These are phyloP conservation scores for Orestias chungarensis DNA, from an alignment of 2,797 vertebrate species.

Conservation along the genomic window DNA sequence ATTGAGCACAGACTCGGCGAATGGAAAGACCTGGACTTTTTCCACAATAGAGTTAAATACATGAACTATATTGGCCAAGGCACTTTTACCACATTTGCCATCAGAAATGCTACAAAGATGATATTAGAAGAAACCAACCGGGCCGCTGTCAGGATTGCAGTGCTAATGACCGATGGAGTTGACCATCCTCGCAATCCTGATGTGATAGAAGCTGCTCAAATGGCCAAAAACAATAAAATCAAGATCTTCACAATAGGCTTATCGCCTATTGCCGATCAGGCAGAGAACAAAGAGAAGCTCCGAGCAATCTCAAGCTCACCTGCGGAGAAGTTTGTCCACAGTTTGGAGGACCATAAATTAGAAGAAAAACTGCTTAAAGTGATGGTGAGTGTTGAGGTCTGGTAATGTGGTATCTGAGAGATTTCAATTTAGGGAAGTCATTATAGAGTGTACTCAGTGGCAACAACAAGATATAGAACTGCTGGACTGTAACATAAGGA, in stretches of 20 bases:
- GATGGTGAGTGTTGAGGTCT: conserved; percentile 69
- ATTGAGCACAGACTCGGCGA: conserved; percentile 80
- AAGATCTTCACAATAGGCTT: conserved; percentile 86
- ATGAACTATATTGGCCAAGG: conserved; percentile 88
- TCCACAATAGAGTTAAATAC: conserved; percentile 74
- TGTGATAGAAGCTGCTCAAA: conserved; percentile 72
- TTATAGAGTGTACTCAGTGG: no score
- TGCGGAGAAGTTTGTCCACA: conserved; percentile 76
- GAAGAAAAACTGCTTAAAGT: conserved; percentile 76
- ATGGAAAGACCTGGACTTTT: conserved; percentile 83
- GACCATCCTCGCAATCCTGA: conserved; percentile 89
- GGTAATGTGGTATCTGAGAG: neutral
- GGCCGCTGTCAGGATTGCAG: conserved; percentile 77
- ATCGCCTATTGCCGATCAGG: conserved; percentile 70
- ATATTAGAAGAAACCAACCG: conserved; percentile 80
- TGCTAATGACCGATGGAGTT: conserved; percentile 88
- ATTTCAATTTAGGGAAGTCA: neutral
- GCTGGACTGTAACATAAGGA: no score
- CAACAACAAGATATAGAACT: no score
- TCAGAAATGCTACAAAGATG: conserved; percentile 85
- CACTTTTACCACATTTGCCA: conserved; percentile 88
- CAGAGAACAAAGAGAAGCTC: conserved; percentile 81
- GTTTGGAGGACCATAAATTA: conserved; percentile 82
- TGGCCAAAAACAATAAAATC: conserved; percentile 83
- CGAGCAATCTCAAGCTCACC: conserved; percentile 81